A percentile compares a stretch with the other conserved stretches of the same genome.
phyloP scores from a whole-genome alignment of 1,140 invertebrate species.

The Ceratina calcarata region DNA sequence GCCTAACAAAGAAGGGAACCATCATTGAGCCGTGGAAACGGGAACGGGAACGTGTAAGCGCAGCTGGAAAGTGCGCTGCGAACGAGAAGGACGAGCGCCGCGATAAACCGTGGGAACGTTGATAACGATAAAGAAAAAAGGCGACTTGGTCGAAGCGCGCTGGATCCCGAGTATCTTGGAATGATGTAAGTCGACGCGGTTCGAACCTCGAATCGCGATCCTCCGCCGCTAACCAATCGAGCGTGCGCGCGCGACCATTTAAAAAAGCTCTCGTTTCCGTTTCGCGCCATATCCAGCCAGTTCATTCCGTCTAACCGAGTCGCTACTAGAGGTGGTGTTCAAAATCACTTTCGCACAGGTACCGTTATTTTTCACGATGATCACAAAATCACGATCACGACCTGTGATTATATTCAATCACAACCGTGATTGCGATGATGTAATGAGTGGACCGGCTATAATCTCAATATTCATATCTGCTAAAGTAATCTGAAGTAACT shows the following conservation, averaged over 20 bases:
- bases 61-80: neutral
- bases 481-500: too few species aligned
- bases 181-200: slow-evolving; percentile 34
- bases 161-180: slow-evolving; percentile 28
- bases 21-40: too few species aligned
- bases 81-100: neutral
- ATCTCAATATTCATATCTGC: too few species aligned
- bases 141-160: slow-evolving; percentile 28
- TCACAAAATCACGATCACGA: too few species aligned
- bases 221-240: neutral
- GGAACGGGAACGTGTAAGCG: neutral
- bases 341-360: too few species aligned
- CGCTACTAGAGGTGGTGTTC: too few species aligned
- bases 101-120: slow-evolving; percentile 40
- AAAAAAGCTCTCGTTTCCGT: neutral
- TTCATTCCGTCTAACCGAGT: too few species aligned
- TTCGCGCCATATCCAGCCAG: too few species aligned
- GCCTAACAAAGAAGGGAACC: neutral
- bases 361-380: too few species aligned
- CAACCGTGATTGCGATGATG: too few species aligned
- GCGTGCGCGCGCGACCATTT: neutral
- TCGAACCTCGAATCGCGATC: neutral
- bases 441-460: too few species aligned
- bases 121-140: slow-evolving; percentile 41
- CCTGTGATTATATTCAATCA: too few species aligned